Base-by-base conservation (phyloP, 1,140 invertebrate genomes). In the Drosophila ogumai region DNA sequence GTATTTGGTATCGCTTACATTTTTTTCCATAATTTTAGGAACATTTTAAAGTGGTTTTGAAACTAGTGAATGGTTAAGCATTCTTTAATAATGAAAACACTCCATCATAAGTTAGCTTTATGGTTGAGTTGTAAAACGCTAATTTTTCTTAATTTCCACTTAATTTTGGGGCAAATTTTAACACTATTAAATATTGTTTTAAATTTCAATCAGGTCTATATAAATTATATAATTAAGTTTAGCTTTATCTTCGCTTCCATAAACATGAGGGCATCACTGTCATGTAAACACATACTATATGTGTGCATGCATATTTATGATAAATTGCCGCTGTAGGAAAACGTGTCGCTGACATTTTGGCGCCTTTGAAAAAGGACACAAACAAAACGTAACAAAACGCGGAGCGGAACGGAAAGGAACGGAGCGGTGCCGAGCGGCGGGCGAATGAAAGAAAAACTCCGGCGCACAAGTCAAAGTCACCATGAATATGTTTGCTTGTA, bases 291-390 rank as follows among this genome's bases (percentile, higher is more conserved):
- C 22, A 46, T 66, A n/a, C 15, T 38, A 32, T 57, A 50, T 64
- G 59, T 73, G 58, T 72, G 57, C 65, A 61, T 81, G 79, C 67
- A 88, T 87, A 88, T 87, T 87, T 87, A 88, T 87, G 82, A 87
- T 87, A 87, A 88, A 87, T 87, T 87, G 82, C 73, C 60, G 71
- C 64, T 74, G 75, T 67, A 50, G 50, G 71, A 66, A 73, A 82
- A 87, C 84, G 84, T 88, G 82, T 82, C 76, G 84, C 76, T 88
- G 84, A 88, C 84, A 88, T 87, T 87, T 88, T 80, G 80, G 79
- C 72, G 75, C 82, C 75, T 82, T 73, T 57, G 59, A 79, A 79
- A 86, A 71, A 49, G 59, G 63, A 72, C 50, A 65, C 55, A 74
- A 47, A 60, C 50, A 75, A 49, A 50, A 54, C 32, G 44, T 25